These are phyloP conservation scores for Cirrhinus molitorella DNA, from an alignment of 2,797 vertebrate species.

Conservation along the genomic window DNA sequence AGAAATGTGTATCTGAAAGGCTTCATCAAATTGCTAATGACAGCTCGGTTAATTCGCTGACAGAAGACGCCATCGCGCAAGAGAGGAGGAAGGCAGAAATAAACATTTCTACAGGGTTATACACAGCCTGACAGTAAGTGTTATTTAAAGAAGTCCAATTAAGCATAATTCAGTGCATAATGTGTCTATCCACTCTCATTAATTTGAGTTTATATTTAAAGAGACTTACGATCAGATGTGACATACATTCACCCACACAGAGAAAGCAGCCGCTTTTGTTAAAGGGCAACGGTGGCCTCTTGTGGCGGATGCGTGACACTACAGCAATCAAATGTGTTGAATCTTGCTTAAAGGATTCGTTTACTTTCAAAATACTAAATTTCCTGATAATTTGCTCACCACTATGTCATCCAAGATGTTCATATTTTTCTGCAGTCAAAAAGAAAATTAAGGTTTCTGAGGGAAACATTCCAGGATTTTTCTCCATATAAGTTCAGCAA, in stretches of 20 bases:
- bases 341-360: background rate
- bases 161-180: constrained; percentile 76
- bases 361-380: too few relatives aligned
- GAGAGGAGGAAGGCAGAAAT: constrained; percentile 44
- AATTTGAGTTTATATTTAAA: constrained; percentile 73
- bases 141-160: constrained; percentile 81
- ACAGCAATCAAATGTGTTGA: background rate
- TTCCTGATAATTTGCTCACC: too few relatives aligned
- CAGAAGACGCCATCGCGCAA: constrained; percentile 34
- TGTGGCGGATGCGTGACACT: constrained; percentile 46
- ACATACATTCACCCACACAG: constrained; percentile 66
- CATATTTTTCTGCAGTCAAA: too few relatives aligned
- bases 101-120: constrained; percentile 64
- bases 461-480: too few relatives aligned
- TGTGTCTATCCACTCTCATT: constrained; percentile 77
- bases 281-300: constrained; percentile 75
- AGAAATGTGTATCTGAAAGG: constrained; percentile 62
- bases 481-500: too few relatives aligned
- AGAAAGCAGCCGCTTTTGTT: constrained; percentile 41
- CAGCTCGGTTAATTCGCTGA: constrained; percentile 43
- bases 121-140: constrained; percentile 67
- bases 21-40: constrained; percentile 53
- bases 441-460: too few relatives aligned
- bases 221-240: constrained; percentile 64
- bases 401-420: too few relatives aligned